Evolutionary conservation across 2,113 vertebrate genomes (phyloP), one percentile per base, ranked within the genome.

Genomic region (Caloenas nicobarica): DNA sequence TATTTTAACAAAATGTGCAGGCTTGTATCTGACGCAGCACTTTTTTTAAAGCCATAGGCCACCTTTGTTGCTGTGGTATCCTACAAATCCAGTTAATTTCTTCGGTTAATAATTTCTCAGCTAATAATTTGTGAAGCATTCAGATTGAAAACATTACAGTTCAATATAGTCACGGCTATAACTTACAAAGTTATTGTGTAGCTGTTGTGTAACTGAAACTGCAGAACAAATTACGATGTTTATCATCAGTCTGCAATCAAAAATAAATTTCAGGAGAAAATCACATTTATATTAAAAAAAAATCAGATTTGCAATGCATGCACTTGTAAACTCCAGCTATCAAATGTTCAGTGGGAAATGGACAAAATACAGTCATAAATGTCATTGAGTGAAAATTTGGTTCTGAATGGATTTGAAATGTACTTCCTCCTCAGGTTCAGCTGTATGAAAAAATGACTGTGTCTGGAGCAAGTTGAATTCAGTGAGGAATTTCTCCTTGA

Each of bases 401-500:
- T 85, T 92, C 92, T 89, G 95, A 82, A 93, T 89, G 69, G 86
- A 84, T 96, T 95, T 92, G 80, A 76, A 78, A 92, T 48, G 77
- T 82, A 72, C 81, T 83, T 88, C 79, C 48, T 93, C n/a, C 70
- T 93, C 64, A 46, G 73, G 50, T 92, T 94, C 54, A 86, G 81
- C 65, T 82, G 48, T 58, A 29, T 23, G 31, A 84, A 92, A 89
- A 96, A 95, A 94, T 92, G 40, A 82, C 46, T 74, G 21, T 61
- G 68, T 96, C 86, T 94, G 81, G 38, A 93, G 77, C 65, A 89
- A 87, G 89, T 15, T 6, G 54, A 93, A 93, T 92, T 85, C 86
- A 87, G 81, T 36, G 44, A 95, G 83, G 91, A 92, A 93, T 94
- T 96, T 95, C 89, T 95, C 70, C 78, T 72, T 92, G 70, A 85